Evolutionary conservation across 2,113 vertebrate genomes (phyloP).

Genomic region (Nicator chloris): DNA sequence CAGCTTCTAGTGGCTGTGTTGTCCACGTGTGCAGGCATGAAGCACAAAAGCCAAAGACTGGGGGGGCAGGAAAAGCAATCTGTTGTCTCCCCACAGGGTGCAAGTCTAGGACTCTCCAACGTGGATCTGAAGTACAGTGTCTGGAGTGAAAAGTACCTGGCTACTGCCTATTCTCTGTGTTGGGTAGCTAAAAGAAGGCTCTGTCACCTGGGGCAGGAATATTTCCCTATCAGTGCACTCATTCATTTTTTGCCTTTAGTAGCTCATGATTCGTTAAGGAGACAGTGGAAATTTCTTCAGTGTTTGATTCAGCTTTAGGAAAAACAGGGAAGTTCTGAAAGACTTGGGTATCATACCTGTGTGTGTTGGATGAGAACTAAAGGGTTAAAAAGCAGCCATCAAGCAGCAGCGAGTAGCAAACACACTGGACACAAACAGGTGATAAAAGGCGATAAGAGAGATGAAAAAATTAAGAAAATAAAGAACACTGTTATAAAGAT

Average conservation of each 20-base stretch:
- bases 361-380: not conserved
- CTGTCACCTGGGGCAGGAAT: not conserved
- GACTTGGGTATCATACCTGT: not conserved
- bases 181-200: not conserved
- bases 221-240: not conserved
- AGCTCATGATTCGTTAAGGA: not conserved
- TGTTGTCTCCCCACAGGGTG: not conserved
- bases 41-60: not conserved
- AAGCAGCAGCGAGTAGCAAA: constrained; percentile 32
- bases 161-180: not conserved
- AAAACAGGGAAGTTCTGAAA: not conserved
- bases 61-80: not conserved
- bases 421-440: constrained; percentile 61
- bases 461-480: constrained; percentile 70
- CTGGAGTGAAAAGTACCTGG: not conserved
- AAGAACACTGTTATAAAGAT: constrained; percentile 69
- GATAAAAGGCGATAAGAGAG: constrained; percentile 60
- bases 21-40: fast-evolving
- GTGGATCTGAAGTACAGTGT: not conserved
- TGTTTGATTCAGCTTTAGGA: not conserved
- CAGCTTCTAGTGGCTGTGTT: not conserved
- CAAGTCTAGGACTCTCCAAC: not conserved
- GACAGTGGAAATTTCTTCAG: not conserved
- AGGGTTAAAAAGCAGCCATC: not conserved
- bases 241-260: not conserved